phyloP scores from a whole-genome alignment of 2,113 vertebrate species.

The Heloderma charlesbogerti region DNA sequence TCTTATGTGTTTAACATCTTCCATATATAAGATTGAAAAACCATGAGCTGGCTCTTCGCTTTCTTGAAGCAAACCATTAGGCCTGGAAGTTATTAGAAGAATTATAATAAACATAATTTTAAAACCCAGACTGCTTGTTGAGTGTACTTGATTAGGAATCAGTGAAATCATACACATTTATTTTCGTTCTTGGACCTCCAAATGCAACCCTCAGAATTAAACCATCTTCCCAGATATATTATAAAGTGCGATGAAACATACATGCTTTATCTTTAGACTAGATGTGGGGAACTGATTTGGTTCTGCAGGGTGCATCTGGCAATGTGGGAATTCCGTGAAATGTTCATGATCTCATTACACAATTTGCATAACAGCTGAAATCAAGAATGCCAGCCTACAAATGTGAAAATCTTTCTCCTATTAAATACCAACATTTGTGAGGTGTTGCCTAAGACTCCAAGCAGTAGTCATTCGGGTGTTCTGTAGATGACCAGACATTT shows the following conservation, averaged over 20 bases:
- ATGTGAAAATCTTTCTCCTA: background rate
- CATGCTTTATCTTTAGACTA: background rate
- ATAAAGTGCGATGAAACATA: background rate
- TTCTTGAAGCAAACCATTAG: constrained; percentile 37
- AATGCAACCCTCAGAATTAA: background rate
- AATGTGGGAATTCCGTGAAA: background rate
- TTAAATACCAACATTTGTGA: background rate
- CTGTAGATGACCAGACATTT: background rate
- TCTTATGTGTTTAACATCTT: constrained; percentile 54
- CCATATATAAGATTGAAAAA: constrained; percentile 47
- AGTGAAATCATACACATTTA: background rate
- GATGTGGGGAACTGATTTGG: background rate
- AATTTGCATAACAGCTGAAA: background rate
- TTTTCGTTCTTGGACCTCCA: background rate
- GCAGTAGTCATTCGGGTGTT: background rate
- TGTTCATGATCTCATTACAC: background rate
- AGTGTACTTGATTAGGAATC: background rate
- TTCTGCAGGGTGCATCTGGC: background rate
- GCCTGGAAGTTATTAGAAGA: constrained; percentile 46
- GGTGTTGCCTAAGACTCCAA: background rate
- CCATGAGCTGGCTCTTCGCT: constrained; percentile 5
- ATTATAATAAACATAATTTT: constrained; percentile 27
- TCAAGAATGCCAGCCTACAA: background rate
- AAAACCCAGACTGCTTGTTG: constrained; percentile 22
- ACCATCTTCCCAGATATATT: background rate